Base-by-base conservation (phyloP, 2,113 vertebrate genomes). In the Tachuris rubrigastra region DNA sequence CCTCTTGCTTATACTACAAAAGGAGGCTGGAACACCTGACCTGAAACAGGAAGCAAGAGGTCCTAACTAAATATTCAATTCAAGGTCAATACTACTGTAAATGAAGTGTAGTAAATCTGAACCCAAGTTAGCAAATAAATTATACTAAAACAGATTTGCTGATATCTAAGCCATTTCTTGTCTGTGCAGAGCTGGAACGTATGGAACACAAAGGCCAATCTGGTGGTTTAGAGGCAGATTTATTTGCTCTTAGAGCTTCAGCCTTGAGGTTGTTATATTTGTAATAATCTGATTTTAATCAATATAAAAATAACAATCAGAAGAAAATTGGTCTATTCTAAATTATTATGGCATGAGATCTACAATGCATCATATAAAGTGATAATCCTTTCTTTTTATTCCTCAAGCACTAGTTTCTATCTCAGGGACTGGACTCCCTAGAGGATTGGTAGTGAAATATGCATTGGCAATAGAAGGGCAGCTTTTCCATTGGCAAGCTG, bases 331-430 rank as follows among this genome's bases (percentile, higher is more conserved):
- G 19, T 85, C 35, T 81, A 84, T 56, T 44, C 39, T 95, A 80
- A 78, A 84, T 95, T 96, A 91, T 91, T 59, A 85, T 58, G 71
- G 62, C 79, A 93, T 85, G 78, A 95, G 37, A 92, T 79, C 73
- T 21, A 94, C 90, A 95, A 93, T 52, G 25, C 68, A 91, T 96
- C 71, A 94, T 50, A 77, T 69, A 60, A 93, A 96, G 87, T 69
- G 28, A 76, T 9, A 85, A 81, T 72, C 14, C n/a, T 90, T 90
- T 49, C 10, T 73, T 93, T 85, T 91, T 76, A 71, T 52, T 89
- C 47, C 50, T 96, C 9, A 68, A 53, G 60, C 65, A 96, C 92
- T 82, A 89, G 76, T 75, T 95, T 96, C 25, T 53, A 50, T 75
- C 81, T 95, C 69, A 9, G 68, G 52, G 42, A 58, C 50, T 39